Percentiles rank a stretch among this genome's conserved stretches.
Evolutionary conservation across 2,797 vertebrate species (phyloP).

Genomic region (Schizopygopsis pylzovi): DNA sequence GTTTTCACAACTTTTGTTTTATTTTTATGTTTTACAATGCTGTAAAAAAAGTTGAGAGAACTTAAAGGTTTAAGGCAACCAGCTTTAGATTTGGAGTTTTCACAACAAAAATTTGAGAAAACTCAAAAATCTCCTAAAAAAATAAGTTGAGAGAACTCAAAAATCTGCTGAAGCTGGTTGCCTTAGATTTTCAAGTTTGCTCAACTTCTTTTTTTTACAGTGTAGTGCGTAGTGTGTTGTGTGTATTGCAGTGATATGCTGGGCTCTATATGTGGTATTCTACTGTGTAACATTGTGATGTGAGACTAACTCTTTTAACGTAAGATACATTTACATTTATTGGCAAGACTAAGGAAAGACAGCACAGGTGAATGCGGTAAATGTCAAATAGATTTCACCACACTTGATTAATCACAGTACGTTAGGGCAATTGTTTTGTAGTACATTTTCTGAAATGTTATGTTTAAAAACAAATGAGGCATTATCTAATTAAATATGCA

Average conservation of each 20-base stretch:
- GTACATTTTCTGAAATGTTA: background rate
- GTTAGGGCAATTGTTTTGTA: background rate
- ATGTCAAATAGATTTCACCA: background rate
- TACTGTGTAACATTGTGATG: background rate
- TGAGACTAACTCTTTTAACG: background rate
- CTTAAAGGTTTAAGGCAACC: too few relatives aligned
- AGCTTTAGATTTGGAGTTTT: too few relatives aligned
- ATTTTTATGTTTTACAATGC: too few relatives aligned
- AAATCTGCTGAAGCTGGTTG: too few relatives aligned
- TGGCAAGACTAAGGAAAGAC: background rate
- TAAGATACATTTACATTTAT: background rate
- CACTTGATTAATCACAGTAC: background rate
- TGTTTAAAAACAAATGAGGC: background rate
- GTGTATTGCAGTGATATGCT: background rate
- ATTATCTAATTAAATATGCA: background rate
- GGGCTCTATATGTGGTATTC: background rate
- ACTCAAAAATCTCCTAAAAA: too few relatives aligned
- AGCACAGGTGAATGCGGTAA: background rate
- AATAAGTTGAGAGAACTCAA: too few relatives aligned
- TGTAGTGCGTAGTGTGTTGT: background rate
- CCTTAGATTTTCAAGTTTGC: too few relatives aligned
- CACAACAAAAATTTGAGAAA: too few relatives aligned
- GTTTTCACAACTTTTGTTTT: too few relatives aligned
- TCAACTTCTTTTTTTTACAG: too few relatives aligned
- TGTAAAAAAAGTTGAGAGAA: too few relatives aligned